Conservation (phyloP, 1,140 invertebrate species). For the Pemphigus obesinymphae region DNA sequence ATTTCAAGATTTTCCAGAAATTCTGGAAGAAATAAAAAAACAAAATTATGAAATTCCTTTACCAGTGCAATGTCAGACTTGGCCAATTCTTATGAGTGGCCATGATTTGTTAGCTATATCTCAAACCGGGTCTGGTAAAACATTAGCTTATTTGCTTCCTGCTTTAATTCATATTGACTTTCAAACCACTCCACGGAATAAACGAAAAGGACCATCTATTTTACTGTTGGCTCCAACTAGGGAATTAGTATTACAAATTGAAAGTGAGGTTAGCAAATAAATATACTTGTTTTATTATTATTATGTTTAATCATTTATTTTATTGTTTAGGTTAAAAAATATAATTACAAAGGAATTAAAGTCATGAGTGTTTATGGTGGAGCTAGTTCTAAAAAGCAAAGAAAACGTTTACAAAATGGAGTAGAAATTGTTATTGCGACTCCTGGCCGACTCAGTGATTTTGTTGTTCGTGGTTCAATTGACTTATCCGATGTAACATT, state of each 20-base stretch:
- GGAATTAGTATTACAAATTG: slow-evolving; percentile 86
- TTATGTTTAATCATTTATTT: not conserved
- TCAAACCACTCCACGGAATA: slow-evolving; percentile 62
- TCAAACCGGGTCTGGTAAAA: slow-evolving; percentile 88
- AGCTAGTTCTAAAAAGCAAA: slow-evolving; percentile 69
- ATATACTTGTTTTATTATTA: too few relatives aligned
- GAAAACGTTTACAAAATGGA: slow-evolving; percentile 63
- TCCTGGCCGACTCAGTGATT: slow-evolving; percentile 80
- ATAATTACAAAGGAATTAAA: slow-evolving; percentile 74
- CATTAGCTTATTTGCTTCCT: slow-evolving; percentile 83
- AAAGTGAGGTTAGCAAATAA: slow-evolving; percentile 61
- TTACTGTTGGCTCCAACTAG: slow-evolving; percentile 84
- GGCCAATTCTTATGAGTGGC: slow-evolving; percentile 80
- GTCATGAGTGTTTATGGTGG: slow-evolving; percentile 73
- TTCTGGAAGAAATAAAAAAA: slow-evolving; percentile 74
- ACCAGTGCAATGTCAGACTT: slow-evolving; percentile 86
- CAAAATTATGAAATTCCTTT: slow-evolving; percentile 78
- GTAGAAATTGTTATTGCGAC: slow-evolving; percentile 87
- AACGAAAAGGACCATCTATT: slow-evolving; percentile 75
- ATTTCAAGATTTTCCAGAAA: slow-evolving; percentile 74
- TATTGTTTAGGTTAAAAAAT: slow-evolving; percentile 63
- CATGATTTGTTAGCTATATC: slow-evolving; percentile 89
- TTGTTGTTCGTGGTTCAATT: slow-evolving; percentile 55
- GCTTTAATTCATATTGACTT: slow-evolving; percentile 83
- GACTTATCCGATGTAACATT: slow-evolving; percentile 62